phyloP scores from a whole-genome alignment of 2,797 vertebrate species.

The Oreortyx pictus region DNA sequence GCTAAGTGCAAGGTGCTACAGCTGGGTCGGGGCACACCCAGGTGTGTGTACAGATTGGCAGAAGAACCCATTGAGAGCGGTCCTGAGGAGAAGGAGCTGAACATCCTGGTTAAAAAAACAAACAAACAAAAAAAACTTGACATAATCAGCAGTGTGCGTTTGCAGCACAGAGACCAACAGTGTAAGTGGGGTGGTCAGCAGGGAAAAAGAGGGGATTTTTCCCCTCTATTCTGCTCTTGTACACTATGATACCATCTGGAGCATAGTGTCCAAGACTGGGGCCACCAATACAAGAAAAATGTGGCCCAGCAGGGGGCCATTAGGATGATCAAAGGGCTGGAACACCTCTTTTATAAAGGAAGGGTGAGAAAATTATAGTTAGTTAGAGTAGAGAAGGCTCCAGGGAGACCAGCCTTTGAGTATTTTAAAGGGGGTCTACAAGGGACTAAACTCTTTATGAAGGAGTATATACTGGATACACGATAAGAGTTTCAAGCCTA shows the following conservation, averaged over 20 bases:
- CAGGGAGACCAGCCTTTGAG: not conserved
- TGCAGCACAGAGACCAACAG: not conserved
- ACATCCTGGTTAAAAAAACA: not conserved
- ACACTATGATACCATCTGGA: not conserved
- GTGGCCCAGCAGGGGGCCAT: not conserved
- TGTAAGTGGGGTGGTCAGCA: too few species aligned
- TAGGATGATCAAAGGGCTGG: not conserved
- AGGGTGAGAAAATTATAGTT: not conserved
- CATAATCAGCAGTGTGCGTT: not conserved
- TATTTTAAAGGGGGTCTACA: not conserved
- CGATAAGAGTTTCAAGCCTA: not conserved
- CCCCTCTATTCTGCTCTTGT: not conserved
- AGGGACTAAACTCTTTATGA: not conserved
- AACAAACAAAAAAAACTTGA: not conserved
- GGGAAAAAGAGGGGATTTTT: not conserved
- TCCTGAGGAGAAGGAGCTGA: not conserved
- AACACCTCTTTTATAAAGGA: not conserved
- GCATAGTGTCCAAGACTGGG: not conserved
- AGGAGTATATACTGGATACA: not conserved
- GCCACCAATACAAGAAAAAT: not conserved
- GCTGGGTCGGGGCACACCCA: not conserved
- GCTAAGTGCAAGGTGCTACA: not conserved
- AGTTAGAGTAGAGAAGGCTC: not conserved
- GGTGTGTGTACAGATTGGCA: not conserved
- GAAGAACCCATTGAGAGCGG: not conserved